These are phyloP conservation scores for Cherax destructor DNA, from an alignment of 1,140 invertebrate genomes.

Conservation along the genomic window DNA sequence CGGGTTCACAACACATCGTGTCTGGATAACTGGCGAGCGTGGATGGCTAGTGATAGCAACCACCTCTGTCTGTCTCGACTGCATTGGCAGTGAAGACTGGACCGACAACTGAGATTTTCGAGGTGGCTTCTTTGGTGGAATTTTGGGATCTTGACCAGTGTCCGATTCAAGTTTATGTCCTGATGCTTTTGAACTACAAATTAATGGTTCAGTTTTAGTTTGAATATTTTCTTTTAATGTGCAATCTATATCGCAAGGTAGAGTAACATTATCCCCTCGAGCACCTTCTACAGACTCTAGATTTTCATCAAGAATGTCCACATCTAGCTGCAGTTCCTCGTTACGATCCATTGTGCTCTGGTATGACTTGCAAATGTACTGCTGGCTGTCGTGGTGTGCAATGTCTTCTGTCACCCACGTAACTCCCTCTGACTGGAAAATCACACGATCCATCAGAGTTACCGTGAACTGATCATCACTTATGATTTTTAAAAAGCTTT, in stretches of 20 bases:
- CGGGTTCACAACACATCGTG: neutral
- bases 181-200: neutral
- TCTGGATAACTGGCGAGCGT: neutral
- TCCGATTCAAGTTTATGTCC: neutral
- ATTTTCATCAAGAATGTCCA: constrained; percentile 2
- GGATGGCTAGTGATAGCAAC: neutral
- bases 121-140: constrained; percentile 41
- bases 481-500: constrained; percentile 1
- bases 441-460: constrained; percentile 29
- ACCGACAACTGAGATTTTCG: constrained; percentile 11
- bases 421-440: constrained; percentile 50
- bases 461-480: constrained; percentile 37
- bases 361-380: constrained; percentile 42
- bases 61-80: neutral
- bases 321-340: constrained; percentile 43
- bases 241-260: neutral
- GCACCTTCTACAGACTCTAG: neutral
- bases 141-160: neutral
- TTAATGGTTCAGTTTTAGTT: neutral
- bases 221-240: neutral
- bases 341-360: constrained; percentile 35
- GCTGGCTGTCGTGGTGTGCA: constrained; percentile 22
- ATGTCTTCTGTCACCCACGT: constrained; percentile 53
- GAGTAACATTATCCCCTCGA: neutral
- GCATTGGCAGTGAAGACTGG: neutral